Evolutionary conservation across 2,113 vertebrate genomes (phyloP), one percentile per base, ranked within the genome.

Genomic region (Caranx melampygus): DNA sequence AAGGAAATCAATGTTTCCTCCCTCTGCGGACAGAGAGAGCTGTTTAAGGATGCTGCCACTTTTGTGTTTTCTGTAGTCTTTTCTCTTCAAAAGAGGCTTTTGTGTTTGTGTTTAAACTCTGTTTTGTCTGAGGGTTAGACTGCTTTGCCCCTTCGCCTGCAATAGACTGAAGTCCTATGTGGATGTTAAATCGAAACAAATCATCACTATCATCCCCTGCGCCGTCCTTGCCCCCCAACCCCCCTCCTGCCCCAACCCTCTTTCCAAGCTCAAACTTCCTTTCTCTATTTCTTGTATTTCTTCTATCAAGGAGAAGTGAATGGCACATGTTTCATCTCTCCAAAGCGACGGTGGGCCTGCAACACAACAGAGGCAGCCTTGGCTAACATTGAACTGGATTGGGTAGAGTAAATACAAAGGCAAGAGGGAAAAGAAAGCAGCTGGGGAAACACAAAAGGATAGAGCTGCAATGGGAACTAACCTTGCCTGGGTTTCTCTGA

Each of bases 401-500:
- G 85, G 81, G 75, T 72, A 85, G 84, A 85, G 85, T 75, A 87
- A 90, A 94, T 81, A 92, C 89, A 92, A 93, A 94, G 87, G 86
- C 75, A 61, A 49, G 72, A 74, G 86, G 82, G 86, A 86, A 90
- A 85, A 89, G 81, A 92, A 93, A 88, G 88, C 87, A 90, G 89
- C 92, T 85, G 81, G 82, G 83, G 78, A 82, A 91, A 83, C 86
- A 91, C 87, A 89, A 90, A 91, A 89, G 87, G 77, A 85, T 86
- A 81, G 66, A 89, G 79, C 88, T 87, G 83, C 93, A 93, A 88
- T 87, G 87, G 89, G 90, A 92, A 81, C 90, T 92, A 92, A 92
- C 91, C 92, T 93, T 88, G 82, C 80, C 81, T 85, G 67, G 62
- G 75, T 89, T 87, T 81, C 87, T 93, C 88, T 93, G 90, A 93